Evolutionary conservation across 2,888 invertebrate species (phyloP), one percentile per base, ranked within the genome.

Genomic region (Ceraclea dissimilis): DNA sequence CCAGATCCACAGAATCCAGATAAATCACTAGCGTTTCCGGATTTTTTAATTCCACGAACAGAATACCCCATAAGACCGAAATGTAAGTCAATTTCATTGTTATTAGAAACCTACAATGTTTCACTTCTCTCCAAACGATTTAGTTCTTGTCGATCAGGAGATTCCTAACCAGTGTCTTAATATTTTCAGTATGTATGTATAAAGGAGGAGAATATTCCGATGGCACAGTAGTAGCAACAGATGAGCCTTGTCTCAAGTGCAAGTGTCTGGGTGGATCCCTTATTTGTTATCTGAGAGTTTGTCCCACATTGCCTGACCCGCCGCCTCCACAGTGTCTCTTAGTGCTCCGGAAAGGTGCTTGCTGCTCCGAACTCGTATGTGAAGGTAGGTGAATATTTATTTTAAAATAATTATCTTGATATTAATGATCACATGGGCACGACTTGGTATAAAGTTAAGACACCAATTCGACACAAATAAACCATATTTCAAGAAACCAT

Each of bases 291-390:
- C 78, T 90, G 58, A 79, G 88, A 62, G 83, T 90, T 10, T 92
- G 92, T 68, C 84, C 86, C 4, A 74, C 83, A 64, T 79, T 87
- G 67, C 87, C 88, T 11, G 83, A 84, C 68, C 86, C 88, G 22
- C 85, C 87, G 59, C 88, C 89, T 2, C 73, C 79, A 18, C 84
- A 85, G 52, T 91, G 91, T 70, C 83, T 85, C 58, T 73, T 86
- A 43, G 77, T 86, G 49, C 85, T 87, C 60, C 79, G 82, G 63
- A 79, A 80, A 62, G 81, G 80, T 58, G 76, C 80, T 50, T 92
- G 92, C 72, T 93, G 93, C 69, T 83, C 89, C 1, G 84, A 88
- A 67, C 73, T 92, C 63, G 80, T 87, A 54, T 92, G 92, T 69
- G 80, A 83, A 66, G 85, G 88, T 80, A 67, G 67, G 5, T 11